Base-by-base conservation (phyloP, 2,113 vertebrate species). In the Oplegnathus fasciatus region DNA sequence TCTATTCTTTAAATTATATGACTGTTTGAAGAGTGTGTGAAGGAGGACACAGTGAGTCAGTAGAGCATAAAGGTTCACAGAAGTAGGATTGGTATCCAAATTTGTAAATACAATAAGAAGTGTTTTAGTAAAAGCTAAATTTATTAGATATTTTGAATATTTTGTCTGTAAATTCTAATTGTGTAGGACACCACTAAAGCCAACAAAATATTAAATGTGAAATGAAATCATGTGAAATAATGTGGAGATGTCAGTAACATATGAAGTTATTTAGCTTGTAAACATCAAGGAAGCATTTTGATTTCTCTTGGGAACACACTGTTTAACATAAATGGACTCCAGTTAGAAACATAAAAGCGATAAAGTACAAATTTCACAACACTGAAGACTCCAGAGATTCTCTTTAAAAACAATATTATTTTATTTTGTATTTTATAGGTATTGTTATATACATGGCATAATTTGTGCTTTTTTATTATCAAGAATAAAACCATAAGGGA, bases 381-480 rank as follows among this genome's bases (percentile, higher is more conserved):
- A 87, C 13, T 32, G 44, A 88, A 76, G 46, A 83, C 71, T 74
- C 66, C 48, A 78, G 50, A 85, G 65, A 76, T 73, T 85, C 17
- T 86, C 48, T 86, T 92, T 91, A 91, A 89, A 94, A 96, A 95
- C 86, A 92, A 93, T 95, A 91, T 93, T 82, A 86, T 94, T 95
- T 95, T 94, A 95, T 95, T 95, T 92, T 86, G 52, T 90, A 90
- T 94, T 94, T 94, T 93, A 95, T 95, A 95, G 93, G 88, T 94
- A 94, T 93, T 94, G 85, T 94, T 96, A 96, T 96, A 92, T 96
- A 96, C 96, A 96, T 93, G 95, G 94, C 95, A 96, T 96, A 95
- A 94, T 95, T 96, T 96, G 96, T 96, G 96, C 96, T 96, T 96
- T 95, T 94, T 95, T 88, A 89, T 91, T 92, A 93, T 91, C 89